phyloP scores from a whole-genome alignment of 2,888 invertebrate species.

The Ectemnius continuus region DNA sequence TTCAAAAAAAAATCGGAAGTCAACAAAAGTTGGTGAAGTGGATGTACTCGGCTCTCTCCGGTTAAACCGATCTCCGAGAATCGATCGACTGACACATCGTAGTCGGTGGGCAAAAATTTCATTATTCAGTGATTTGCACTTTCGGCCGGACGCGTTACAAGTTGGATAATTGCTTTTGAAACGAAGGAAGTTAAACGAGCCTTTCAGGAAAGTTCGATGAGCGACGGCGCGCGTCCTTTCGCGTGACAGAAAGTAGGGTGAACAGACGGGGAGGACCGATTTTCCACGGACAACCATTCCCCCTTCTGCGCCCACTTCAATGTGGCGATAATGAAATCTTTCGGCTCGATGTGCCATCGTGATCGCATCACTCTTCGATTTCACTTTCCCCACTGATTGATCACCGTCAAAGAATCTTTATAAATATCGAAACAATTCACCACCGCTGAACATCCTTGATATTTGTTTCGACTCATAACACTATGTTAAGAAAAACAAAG shows the following conservation, averaged over 20 bases:
- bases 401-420: too few species aligned
- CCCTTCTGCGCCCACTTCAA: slow-evolving; percentile 59
- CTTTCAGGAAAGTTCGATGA: slow-evolving; percentile 47
- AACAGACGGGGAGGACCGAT: slow-evolving; percentile 58
- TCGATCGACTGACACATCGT: slow-evolving; percentile 27
- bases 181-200: slow-evolving; percentile 58
- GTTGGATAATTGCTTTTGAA: slow-evolving; percentile 55
- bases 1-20: too few species aligned
- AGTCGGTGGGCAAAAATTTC: slow-evolving; percentile 29
- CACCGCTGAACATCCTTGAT: too few species aligned
- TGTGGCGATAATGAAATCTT: slow-evolving; percentile 71
- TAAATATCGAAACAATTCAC: too few species aligned
- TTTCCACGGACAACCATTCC: slow-evolving; percentile 52
- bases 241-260: slow-evolving; percentile 37
- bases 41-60: neutral
- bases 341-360: slow-evolving; percentile 57
- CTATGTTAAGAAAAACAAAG: too few species aligned
- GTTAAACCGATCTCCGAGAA: too few species aligned
- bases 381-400: too few species aligned
- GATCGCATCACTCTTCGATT: too few species aligned
- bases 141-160: slow-evolving; percentile 33
- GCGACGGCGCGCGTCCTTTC: slow-evolving; percentile 33
- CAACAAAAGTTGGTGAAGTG: too few species aligned
- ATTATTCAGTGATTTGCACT: slow-evolving; percentile 41
- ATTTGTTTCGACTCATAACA: too few species aligned